These are phyloP conservation scores for Rhinatrema bivittatum DNA, from an alignment of 2,797 vertebrate species.

Conservation along the genomic window DNA sequence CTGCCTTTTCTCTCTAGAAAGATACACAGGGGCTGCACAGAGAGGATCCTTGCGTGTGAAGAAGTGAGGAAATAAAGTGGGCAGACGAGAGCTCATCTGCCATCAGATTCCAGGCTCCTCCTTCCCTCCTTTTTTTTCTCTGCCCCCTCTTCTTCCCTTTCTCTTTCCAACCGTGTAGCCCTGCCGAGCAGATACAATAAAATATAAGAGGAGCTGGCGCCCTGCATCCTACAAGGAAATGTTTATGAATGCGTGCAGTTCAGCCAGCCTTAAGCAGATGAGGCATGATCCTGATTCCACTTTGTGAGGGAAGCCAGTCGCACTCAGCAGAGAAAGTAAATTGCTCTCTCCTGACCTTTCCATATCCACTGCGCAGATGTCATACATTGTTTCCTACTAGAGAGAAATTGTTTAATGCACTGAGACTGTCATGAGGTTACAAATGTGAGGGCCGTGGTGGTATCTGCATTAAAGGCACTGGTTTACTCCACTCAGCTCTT, in stretches of 20 bases:
- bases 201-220: slow-evolving; percentile 23
- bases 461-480: slow-evolving; percentile 5
- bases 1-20: no score
- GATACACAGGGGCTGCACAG: no score
- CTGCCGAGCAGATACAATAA: slow-evolving; percentile 15
- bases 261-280: slow-evolving; percentile 41
- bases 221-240: slow-evolving; percentile 33
- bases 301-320: slow-evolving; percentile 29
- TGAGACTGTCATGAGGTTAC: neutral
- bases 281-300: slow-evolving; percentile 36
- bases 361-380: slow-evolving; percentile 19
- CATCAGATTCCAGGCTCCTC: no score
- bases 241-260: slow-evolving; percentile 31
- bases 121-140: no score
- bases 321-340: slow-evolving; percentile 20
- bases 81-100: no score
- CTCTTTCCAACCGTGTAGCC: neutral
- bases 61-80: no score
- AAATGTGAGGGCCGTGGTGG: slow-evolving; percentile 1
- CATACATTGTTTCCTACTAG: slow-evolving; percentile 24
- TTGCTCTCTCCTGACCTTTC: slow-evolving; percentile 45
- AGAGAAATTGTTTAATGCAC: slow-evolving; percentile 32
- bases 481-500: neutral
- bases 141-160: no score
- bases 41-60: no score